Evolutionary conservation across 2,797 vertebrate species (phyloP), one percentile per base, ranked within the genome.

Genomic region (Falco naumanni): DNA sequence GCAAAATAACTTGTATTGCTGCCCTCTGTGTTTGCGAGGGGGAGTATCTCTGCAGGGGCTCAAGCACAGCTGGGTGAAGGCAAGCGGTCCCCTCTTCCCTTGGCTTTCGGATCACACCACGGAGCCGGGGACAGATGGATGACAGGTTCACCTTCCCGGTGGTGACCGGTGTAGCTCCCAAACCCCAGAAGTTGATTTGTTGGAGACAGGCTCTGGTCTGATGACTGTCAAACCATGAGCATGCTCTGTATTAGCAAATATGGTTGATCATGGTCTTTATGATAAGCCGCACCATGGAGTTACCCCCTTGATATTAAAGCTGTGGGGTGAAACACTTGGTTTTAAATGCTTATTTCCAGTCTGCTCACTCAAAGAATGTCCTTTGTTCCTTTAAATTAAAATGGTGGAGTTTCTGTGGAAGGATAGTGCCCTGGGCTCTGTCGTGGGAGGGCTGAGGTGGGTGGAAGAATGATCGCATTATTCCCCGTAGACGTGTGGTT

Each of bases 391-490:
- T 59, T 45, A 34, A 93, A 94, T n/a, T 9, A 1, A 59, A 71
- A 57, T 2, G 7, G 37, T 33, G 90, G 84, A 0, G 21, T 74
- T 84, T 7, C 74, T 48, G 81, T 16, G 48, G 69, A 47, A n/a
- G 89, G 79, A 34, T 26, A 34, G 65, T 45, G 95, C 83, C 84
- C 81, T 24, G 63, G 82, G 91, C 93, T 47, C 33, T 80, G 45
- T 71, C 0, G 60, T 89, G 59, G 95, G 96, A 95, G 95, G 77
- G 51, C 2, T 24, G 86, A 77, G 95, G 95, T 94, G 92, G 93
- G 93, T 83, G 72, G 95, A 95, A 95, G 96, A 97, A 97, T 93
- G 92, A 68, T 64, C 77, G 19, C 88, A 74, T 96, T 96, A 93
- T 97, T 92, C 71, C 78, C 29, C 3, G 3, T 20, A 81, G 84